Conservation (phyloP, 2,888 invertebrate species). For the Entomobrya multifasciata region DNA sequence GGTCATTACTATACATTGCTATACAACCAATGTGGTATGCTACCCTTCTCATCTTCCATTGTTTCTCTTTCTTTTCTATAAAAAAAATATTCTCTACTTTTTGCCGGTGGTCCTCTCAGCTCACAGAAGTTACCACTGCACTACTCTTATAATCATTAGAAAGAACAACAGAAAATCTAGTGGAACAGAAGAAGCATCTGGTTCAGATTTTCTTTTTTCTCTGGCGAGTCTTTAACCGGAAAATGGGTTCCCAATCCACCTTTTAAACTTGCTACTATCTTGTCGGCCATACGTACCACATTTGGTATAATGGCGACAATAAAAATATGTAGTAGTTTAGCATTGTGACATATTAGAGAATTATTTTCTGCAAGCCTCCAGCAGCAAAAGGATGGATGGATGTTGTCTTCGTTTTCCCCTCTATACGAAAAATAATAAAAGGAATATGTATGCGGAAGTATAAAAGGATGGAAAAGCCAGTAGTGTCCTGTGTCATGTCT, state of each 20-base stretch:
- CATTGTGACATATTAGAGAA: neutral
- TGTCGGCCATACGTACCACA: neutral
- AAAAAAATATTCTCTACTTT: neutral
- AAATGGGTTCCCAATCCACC: constrained; percentile 26
- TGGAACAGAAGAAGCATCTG: neutral
- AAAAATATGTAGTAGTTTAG: neutral
- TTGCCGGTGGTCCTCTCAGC: neutral
- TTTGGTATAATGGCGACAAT: no score
- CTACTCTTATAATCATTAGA: neutral
- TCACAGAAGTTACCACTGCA: neutral
- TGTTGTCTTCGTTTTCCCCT: neutral
- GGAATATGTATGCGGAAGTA: neutral
- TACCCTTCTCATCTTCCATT: neutral
- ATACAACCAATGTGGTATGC: neutral
- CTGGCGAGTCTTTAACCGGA: constrained; percentile 12
- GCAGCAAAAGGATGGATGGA: neutral
- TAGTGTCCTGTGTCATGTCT: neutral
- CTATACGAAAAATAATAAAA: neutral
- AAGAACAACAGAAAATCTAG: neutral
- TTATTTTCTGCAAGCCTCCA: neutral
- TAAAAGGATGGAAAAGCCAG: no score
- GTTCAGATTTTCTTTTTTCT: constrained; percentile 11
- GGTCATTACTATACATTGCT: constrained; percentile 14
- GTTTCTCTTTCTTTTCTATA: neutral
- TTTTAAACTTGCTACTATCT: constrained; percentile 29